Evolutionary conservation across 2,113 vertebrate species (phyloP).

Genomic region (Marmota flaviventris): DNA sequence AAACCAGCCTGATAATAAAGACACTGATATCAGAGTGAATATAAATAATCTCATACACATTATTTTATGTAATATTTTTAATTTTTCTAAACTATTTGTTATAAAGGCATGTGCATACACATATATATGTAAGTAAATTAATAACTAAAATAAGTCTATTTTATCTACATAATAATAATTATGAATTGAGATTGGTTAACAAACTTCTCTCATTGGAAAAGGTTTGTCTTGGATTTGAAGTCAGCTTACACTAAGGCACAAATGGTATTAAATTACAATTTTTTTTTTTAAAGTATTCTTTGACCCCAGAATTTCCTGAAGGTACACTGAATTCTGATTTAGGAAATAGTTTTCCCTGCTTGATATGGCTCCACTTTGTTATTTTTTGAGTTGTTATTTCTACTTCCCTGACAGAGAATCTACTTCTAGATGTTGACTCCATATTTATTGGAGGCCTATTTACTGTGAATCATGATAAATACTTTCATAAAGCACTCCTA

Average conservation of each 20-base stretch:
- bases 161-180: not conserved
- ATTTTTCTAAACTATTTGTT: not conserved
- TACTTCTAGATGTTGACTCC: not conserved
- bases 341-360: not conserved
- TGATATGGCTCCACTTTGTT: not conserved
- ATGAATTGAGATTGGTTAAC: not conserved
- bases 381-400: not conserved
- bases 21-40: not conserved
- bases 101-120: not conserved
- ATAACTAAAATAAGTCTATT: not conserved
- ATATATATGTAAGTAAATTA: not conserved
- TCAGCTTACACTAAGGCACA: not conserved
- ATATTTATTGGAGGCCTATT: not conserved
- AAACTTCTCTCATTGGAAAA: constrained; percentile 24
- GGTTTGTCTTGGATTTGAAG: not conserved
- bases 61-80: not conserved
- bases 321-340: not conserved
- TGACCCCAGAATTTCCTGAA: constrained; percentile 23
- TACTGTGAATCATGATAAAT: not conserved
- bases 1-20: not conserved
- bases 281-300: not conserved
- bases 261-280: not conserved
- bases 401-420: not conserved
- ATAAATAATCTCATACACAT: not conserved
- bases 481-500: not conserved